Base-by-base conservation (phyloP, 2,888 invertebrate species). In the Listrodromus nycthemerus region DNA sequence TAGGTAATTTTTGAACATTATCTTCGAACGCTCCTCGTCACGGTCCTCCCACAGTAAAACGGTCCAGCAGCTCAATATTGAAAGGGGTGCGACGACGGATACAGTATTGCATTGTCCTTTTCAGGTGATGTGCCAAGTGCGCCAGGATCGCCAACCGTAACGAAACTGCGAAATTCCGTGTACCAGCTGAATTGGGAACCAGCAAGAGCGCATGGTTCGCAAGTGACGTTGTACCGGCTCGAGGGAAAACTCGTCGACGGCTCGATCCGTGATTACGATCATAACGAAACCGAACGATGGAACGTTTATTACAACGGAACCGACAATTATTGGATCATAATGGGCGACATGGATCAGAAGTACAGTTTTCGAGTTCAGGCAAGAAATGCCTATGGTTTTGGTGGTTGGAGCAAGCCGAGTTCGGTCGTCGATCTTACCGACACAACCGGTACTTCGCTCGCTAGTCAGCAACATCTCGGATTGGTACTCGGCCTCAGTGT, bases 121-220 rank as follows among this genome's bases (percentile, higher is more conserved):
- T 79, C 87, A 96, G 97, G 97, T 7, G 97, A 97, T 91, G 95
- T 96, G 16, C 98, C 98, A 0, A 96, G 96, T 58, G 94, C 96
- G 0, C 98, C 98, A 0, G 97, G 97, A 0, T 94, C 95, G 5
- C 97, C 98, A 0, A 94, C 95, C 13, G 95, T 97, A n/a, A 96
- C 96, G 81, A 96, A 96, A 78, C 95, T 97, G 13, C 95, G 96
- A 27, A 96, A 96, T 27, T 96, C 96, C 27, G 95, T 97, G 27
- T 96, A 97, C 89, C 96, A 97, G 90, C 95, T 98, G 0, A 96
- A 95, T 90, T 98, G 98, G 98, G 94, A 96, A 61, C 95, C 96
- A 10, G 96, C 98, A 0, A 95, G 95, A 85, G 95, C 96, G 16
- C 96, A 97, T 90, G 98, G 98, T 0, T 96, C 96, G 0, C 94